phyloP scores from a whole-genome alignment of 2,113 vertebrate genomes.

The Lampris incognitus region DNA sequence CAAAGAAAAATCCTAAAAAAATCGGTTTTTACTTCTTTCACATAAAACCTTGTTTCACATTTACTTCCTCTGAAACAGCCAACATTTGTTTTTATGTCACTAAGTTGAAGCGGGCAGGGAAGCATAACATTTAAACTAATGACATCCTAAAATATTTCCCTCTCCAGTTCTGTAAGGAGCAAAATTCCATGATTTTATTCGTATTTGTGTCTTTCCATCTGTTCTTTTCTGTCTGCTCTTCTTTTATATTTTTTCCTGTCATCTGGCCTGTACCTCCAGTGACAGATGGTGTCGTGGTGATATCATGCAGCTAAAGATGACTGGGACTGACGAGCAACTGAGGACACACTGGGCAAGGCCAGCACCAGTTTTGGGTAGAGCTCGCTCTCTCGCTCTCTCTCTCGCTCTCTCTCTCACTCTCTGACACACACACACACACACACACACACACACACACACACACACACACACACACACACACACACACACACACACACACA shows the following conservation, averaged over 20 bases:
- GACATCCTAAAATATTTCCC: background rate
- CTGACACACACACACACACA: conserved; percentile 8
- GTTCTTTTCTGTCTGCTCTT: background rate
- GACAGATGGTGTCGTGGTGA: conserved; percentile 66
- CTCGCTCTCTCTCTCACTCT: too few species aligned
- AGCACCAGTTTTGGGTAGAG: conserved; percentile 26
- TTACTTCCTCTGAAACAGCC: too few species aligned
- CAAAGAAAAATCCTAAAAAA: too few species aligned
- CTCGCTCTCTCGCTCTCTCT: too few species aligned
- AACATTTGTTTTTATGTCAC: too few species aligned
- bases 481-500: too few species aligned
- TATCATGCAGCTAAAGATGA: conserved; percentile 68
- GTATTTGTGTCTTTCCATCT: background rate
- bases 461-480: too few species aligned
- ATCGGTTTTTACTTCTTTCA: too few species aligned
- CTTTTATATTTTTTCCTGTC: conserved; percentile 24
- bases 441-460: background rate
- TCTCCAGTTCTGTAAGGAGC: too few species aligned
- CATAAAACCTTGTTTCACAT: too few species aligned
- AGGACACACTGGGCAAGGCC: conserved; percentile 48
- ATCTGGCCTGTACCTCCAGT: conserved; percentile 38
- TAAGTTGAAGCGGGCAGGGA: too few species aligned
- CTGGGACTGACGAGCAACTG: conserved; percentile 66
- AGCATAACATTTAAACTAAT: too few species aligned
- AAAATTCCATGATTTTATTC: background rate